phyloP scores from a whole-genome alignment of 1,140 invertebrate species.

The Neomicropteryx cornuta region DNA sequence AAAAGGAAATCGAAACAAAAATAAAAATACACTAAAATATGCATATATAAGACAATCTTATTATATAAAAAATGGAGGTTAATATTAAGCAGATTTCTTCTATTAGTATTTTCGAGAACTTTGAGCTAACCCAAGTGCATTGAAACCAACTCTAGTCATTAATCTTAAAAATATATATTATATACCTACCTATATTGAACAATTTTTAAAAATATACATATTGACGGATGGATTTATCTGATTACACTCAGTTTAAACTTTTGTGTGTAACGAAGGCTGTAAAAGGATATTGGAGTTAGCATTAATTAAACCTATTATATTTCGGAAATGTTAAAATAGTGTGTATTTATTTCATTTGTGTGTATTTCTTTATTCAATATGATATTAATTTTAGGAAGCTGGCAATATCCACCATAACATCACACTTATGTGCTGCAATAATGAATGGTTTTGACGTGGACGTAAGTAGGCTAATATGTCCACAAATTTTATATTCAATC shows the following conservation, averaged over 20 bases:
- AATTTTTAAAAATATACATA: neutral
- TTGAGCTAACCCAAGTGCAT: neutral
- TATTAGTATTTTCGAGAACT: neutral
- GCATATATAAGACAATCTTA: constrained; percentile 1
- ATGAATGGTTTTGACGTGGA: neutral
- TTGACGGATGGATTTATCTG: neutral
- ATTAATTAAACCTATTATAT: neutral
- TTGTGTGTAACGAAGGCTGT: neutral
- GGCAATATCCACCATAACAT: neutral
- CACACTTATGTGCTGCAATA: neutral
- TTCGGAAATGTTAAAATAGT: neutral
- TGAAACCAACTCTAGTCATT: neutral
- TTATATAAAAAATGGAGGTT: neutral
- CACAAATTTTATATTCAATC: neutral
- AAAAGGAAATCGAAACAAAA: constrained; percentile 6
- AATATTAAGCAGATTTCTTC: neutral
- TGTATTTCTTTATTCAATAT: neutral
- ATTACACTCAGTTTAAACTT: neutral
- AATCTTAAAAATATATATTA: neutral
- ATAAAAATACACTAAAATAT: constrained; percentile 8
- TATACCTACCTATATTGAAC: neutral
- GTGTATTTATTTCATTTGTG: neutral
- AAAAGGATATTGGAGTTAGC: neutral
- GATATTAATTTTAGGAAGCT: neutral
- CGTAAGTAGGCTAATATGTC: neutral